phyloP scores from a whole-genome alignment of 2,113 vertebrate species.

The Chlamydotis undulata region DNA sequence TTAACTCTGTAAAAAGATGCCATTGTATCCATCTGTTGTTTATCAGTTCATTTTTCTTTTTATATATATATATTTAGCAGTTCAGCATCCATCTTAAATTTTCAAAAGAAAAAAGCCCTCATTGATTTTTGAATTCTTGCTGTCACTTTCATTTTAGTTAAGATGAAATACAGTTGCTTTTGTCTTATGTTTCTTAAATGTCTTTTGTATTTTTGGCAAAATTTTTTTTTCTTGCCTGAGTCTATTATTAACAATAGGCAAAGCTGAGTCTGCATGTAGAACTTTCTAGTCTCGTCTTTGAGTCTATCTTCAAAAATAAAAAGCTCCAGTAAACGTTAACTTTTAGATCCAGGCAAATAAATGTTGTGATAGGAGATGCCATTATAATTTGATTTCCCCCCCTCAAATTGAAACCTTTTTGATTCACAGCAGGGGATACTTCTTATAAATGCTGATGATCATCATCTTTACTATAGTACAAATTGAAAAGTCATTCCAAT shows the following conservation, averaged over 20 bases:
- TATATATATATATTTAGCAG: background rate
- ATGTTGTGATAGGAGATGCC: background rate
- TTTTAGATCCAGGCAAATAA: background rate
- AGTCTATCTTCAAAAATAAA: background rate
- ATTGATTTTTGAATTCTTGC: background rate
- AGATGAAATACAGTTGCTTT: background rate
- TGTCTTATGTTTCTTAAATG: background rate
- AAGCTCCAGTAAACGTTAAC: background rate
- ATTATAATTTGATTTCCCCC: background rate
- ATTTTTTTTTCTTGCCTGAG: background rate
- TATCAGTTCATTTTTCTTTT: background rate
- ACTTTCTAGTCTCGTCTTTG: background rate
- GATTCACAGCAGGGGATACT: background rate
- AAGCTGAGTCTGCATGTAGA: background rate
- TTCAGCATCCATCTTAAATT: background rate
- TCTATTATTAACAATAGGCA: background rate
- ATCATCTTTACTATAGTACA: background rate
- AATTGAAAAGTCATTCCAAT: background rate
- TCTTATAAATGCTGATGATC: background rate
- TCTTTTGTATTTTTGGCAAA: background rate
- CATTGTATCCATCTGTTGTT: background rate
- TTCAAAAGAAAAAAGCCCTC: background rate
- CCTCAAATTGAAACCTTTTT: background rate
- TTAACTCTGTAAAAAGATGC: background rate
- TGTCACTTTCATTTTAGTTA: background rate